Percentiles rank a stretch among this genome's conserved stretches.
Conservation (phyloP, 2,888 invertebrate species). For the Cryptocheilus praepositus region DNA sequence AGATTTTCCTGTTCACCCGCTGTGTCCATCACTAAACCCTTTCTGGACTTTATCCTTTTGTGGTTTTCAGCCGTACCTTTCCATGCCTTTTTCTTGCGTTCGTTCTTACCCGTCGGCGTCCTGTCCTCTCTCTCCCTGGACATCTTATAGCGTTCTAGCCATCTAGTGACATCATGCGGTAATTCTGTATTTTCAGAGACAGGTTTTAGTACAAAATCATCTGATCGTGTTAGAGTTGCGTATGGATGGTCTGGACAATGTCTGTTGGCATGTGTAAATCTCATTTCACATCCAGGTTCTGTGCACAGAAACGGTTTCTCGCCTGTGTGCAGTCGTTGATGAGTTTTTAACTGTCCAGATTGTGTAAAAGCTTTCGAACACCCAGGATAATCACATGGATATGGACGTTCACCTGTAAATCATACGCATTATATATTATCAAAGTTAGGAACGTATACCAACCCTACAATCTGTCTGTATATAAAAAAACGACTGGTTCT, state of each 20-base stretch:
- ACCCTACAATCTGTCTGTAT: background rate
- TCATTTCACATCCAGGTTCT: constrained; percentile 79
- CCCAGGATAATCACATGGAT: constrained; percentile 83
- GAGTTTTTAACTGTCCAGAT: constrained; percentile 86
- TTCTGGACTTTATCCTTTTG: constrained; percentile 74
- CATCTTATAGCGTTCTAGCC: constrained; percentile 76
- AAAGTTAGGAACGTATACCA: too few species aligned
- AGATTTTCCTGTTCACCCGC: constrained; percentile 73
- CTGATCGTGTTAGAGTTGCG: constrained; percentile 76
- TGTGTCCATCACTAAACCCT: constrained; percentile 74
- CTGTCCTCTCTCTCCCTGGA: constrained; percentile 71
- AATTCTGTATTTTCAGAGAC: constrained; percentile 75
- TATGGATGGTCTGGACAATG: constrained; percentile 85
- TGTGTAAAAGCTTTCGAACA: constrained; percentile 85
- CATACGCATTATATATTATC: constrained; percentile 5
- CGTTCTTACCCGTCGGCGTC: constrained; percentile 73
- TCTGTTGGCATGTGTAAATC: constrained; percentile 86
- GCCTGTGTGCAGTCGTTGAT: constrained; percentile 85
- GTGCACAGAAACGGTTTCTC: constrained; percentile 86
- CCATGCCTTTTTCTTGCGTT: constrained; percentile 74
- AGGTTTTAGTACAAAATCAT: constrained; percentile 76
- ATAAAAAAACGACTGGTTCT: background rate
- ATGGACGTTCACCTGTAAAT: constrained; percentile 83
- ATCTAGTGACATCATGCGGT: constrained; percentile 76
- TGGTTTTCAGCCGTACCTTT: constrained; percentile 73